A percentile compares a stretch with the other conserved stretches of the same genome.
Evolutionary conservation across 2,113 vertebrate genomes (phyloP).

Genomic region (Corythoichthys haematopterus): DNA sequence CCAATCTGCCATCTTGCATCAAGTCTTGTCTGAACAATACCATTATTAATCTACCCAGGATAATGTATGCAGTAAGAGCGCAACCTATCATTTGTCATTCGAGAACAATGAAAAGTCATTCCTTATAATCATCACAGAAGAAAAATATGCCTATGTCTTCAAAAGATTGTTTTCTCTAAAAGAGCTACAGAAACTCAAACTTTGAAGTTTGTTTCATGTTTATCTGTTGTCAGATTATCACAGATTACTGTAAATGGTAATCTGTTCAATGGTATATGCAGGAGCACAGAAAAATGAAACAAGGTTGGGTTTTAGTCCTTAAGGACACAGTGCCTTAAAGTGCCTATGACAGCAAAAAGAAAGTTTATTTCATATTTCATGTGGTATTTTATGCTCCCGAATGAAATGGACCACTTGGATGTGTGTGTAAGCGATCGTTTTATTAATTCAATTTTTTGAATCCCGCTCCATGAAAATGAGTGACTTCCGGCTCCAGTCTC

Average conservation of each 20-base stretch:
- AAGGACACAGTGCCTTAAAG: not conserved
- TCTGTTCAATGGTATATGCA: not conserved
- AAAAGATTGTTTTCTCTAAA: no score
- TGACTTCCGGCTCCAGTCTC: no score
- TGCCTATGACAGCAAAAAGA: no score
- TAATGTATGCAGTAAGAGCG: conserved; percentile 10
- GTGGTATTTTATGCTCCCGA: no score
- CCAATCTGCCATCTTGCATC: conserved; percentile 6
- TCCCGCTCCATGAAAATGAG: no score
- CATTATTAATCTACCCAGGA: conserved; percentile 9
- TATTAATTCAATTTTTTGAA: no score
- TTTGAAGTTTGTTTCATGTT: not conserved
- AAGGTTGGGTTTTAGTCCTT: not conserved
- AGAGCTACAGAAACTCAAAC: not conserved
- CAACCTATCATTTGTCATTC: conserved; percentile 1
- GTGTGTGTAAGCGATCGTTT: no score
- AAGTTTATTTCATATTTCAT: no score
- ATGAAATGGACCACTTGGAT: no score
- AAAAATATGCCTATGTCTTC: no score
- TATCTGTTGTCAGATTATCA: not conserved
- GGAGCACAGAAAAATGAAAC: not conserved
- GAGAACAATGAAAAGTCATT: not conserved
- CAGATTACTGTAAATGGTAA: not conserved
- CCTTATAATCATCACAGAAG: not conserved
- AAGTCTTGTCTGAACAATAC: not conserved